Evolutionary conservation across 2,888 invertebrate genomes (phyloP).

Genomic region (Poecilobothrus nobilitatus): DNA sequence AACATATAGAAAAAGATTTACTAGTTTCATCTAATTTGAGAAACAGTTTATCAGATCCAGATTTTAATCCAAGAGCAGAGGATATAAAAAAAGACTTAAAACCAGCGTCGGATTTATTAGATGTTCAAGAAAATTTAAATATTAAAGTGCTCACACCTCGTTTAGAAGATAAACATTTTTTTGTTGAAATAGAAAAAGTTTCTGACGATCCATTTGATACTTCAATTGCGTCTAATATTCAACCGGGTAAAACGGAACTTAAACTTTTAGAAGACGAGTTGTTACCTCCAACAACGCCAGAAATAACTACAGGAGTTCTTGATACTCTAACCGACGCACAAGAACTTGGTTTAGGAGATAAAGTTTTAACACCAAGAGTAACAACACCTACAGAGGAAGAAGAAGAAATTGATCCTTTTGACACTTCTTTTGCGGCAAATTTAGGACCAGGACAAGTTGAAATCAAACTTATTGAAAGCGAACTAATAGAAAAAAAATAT

Average conservation of each 20-base stretch:
- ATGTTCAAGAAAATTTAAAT: conserved; percentile 53
- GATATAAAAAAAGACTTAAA: conserved; percentile 28
- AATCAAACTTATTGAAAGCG: conserved; percentile 65
- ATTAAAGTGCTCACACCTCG: conserved; percentile 62
- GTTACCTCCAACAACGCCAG: conserved; percentile 42
- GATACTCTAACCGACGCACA: conserved; percentile 44
- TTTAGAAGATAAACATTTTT: conserved; percentile 45
- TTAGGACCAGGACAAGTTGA: conserved; percentile 71
- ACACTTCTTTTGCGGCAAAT: conserved; percentile 73
- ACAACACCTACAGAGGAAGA: conserved; percentile 39
- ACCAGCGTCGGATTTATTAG: conserved; percentile 38
- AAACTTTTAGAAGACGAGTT: conserved; percentile 71
- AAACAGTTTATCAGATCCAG: conserved; percentile 55
- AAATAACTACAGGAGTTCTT: conserved; percentile 36
- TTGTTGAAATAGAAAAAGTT: conserved; percentile 35
- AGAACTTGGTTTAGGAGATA: conserved; percentile 51
- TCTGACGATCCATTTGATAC: conserved; percentile 76
- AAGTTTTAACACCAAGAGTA: conserved; percentile 60
- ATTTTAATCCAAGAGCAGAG: conserved; percentile 50
- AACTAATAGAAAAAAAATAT: conserved; percentile 52
- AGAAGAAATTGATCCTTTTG: conserved; percentile 68
- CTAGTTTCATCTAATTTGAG: conserved; percentile 46
- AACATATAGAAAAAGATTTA: conserved; percentile 65
- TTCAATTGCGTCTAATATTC: conserved; percentile 63
- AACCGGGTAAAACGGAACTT: conserved; percentile 68